Evolutionary conservation across 2,888 invertebrate species (phyloP), one percentile per base, ranked within the genome.

Genomic region (Tribolium freemani): DNA sequence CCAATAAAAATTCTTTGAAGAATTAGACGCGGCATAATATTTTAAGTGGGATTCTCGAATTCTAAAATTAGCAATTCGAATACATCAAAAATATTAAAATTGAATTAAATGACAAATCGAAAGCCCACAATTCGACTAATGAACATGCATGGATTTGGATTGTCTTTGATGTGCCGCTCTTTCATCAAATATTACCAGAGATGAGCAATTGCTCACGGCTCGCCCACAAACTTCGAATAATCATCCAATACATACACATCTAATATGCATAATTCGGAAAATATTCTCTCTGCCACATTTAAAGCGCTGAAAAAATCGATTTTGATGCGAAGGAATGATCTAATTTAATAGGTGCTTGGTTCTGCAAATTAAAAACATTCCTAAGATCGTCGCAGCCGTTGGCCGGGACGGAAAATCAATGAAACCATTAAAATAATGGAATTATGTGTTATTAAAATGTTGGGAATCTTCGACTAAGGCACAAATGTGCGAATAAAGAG

Each of bases 401-500:
- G 6, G 38, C 9, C n/a, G 38, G 38, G 38, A 38, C 8, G n/a
- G 30, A 16, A 44, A 57, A 57, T 57, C 57, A 44, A 57, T 44
- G 38, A 57, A 38, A 57, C 16, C 44, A 44, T 57, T 44, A 57
- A 44, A 44, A 57, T 57, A 57, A 57, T 57, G 16, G 20, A 57
- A 57, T 57, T 57, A 10, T 31, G 56, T 56, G 31, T 56, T 30
- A 57, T 44, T 57, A 57, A 44, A 44, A 26, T 30, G 9, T 16
- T 10, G 38, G 9, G 56, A 56, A 16, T 16, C 16, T 16, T 16
- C 16, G 16, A 16, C 16, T 16, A 2, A 2, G 16, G 16, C 16
- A 2, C 16, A 16, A 16, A 66, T 66, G 53, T 45, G 44, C n/a
- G 45, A 57, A 68, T 58, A 11, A 51, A 26, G 50, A 68, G 58